Conservation (phyloP, 2,888 invertebrate genomes). For the Diarsia brunnea region DNA sequence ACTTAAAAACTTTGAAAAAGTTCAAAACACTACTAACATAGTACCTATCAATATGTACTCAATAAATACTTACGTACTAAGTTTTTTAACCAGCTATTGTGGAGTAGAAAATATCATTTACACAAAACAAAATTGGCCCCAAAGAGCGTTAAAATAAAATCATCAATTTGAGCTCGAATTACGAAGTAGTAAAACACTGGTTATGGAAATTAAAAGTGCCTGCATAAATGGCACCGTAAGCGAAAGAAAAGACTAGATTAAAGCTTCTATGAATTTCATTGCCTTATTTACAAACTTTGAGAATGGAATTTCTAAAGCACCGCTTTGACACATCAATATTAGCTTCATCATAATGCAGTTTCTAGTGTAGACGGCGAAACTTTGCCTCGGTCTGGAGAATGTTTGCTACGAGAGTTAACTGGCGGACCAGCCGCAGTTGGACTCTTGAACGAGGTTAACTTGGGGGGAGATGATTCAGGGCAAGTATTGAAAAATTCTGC, state of each 20-base stretch:
- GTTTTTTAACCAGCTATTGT: constrained; percentile 79
- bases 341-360: constrained; percentile 91
- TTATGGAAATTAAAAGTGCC: constrained; percentile 78
- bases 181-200: constrained; percentile 78
- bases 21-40: constrained; percentile 85
- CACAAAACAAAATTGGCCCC: constrained; percentile 86
- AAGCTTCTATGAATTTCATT: constrained; percentile 88
- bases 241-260: constrained; percentile 89
- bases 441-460: constrained; percentile 84
- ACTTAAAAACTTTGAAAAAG: constrained; percentile 89
- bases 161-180: constrained; percentile 79
- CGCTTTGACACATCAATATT: constrained; percentile 70
- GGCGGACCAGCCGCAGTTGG: constrained; percentile 74
- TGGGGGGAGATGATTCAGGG: constrained; percentile 83
- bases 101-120: constrained; percentile 76
- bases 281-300: constrained; percentile 75
- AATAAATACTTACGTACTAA: constrained; percentile 89
- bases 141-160: constrained; percentile 78
- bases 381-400: constrained; percentile 83
- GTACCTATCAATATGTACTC: constrained; percentile 79
- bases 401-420: constrained; percentile 73
- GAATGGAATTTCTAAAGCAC: constrained; percentile 80
- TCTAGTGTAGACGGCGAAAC: constrained; percentile 90
- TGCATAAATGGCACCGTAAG: constrained; percentile 84
- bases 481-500: constrained; percentile 90